phyloP scores from a whole-genome alignment of 2,888 invertebrate genomes.

The Halocaridina rubra region DNA sequence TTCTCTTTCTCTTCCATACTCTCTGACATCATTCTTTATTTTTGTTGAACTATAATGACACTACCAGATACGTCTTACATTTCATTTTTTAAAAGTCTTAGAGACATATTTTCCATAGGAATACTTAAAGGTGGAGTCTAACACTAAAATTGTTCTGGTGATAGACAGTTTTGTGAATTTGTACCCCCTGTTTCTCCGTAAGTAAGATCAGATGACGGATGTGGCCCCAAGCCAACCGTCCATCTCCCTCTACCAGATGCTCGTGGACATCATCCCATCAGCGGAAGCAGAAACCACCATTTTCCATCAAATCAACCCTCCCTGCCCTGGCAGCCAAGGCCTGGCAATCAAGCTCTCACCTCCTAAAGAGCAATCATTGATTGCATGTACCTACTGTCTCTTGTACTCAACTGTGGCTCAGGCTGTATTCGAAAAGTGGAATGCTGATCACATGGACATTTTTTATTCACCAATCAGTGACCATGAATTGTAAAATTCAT shows the following conservation, averaged over 20 bases:
- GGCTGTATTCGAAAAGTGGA: not conserved
- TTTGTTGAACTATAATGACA: not conserved
- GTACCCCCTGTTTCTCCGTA: conserved; percentile 15
- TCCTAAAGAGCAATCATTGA: conserved; percentile 36
- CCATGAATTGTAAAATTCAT: not conserved
- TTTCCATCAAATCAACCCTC: conserved; percentile 25
- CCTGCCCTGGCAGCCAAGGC: conserved; percentile 48
- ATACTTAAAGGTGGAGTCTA: not conserved
- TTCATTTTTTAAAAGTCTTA: too few species aligned
- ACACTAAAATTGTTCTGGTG: conserved; percentile 19
- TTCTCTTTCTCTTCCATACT: conserved; percentile 3
- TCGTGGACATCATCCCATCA: conserved; percentile 23
- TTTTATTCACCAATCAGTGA: not conserved
- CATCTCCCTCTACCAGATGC: conserved; percentile 11
- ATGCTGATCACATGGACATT: not conserved
- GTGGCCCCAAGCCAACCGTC: conserved; percentile 26
- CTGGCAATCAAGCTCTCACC: conserved; percentile 8
- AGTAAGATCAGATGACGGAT: conserved; percentile 27
- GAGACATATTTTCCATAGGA: too few species aligned
- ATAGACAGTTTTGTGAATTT: conserved; percentile 32
- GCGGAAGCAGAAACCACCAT: not conserved
- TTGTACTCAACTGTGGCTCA: conserved; percentile 56
- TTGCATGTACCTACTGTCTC: conserved; percentile 44
- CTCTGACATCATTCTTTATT: conserved; percentile 17
- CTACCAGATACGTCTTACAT: too few species aligned